These are phyloP conservation scores for Callospermophilus lateralis DNA, from an alignment of 2,113 vertebrate genomes.

Conservation along the genomic window DNA sequence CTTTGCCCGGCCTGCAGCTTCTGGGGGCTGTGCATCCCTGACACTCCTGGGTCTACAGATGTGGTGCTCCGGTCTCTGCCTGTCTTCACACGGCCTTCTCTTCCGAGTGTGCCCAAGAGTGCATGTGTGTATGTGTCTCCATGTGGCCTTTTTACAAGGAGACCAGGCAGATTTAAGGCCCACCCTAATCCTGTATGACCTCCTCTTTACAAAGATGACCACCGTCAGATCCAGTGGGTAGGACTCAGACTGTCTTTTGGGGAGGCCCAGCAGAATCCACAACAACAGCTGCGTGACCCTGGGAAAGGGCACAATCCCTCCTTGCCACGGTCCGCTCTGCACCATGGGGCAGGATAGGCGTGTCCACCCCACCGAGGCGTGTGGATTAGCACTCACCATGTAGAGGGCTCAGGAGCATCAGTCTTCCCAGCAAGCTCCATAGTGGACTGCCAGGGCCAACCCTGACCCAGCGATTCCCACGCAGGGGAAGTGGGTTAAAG, in stretches of 20 bases:
- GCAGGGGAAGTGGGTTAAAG: fast-evolving
- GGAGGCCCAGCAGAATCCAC: neutral
- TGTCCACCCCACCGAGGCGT: neutral
- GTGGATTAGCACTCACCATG: neutral
- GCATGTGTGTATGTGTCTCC: neutral
- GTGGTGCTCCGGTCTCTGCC: neutral
- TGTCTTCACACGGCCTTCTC: fast-evolving
- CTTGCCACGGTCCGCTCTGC: fast-evolving
- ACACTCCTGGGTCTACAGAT: too few species aligned
- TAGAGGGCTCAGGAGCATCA: neutral
- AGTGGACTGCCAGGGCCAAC: neutral
- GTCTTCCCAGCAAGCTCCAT: neutral
- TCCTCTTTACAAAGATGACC: neutral
- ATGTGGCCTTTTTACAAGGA: neutral
- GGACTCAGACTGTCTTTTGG: neutral
- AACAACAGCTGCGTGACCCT: neutral
- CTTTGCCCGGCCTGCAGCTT: neutral
- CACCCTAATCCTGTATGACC: neutral
- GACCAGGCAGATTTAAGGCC: neutral
- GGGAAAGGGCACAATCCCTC: neutral
- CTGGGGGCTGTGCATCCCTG: too few species aligned
- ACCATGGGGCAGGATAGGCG: fast-evolving
- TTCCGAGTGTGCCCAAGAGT: too few species aligned
- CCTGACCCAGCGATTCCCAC: neutral
- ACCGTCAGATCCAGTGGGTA: neutral